phyloP scores from a whole-genome alignment of 2,797 vertebrate species.

The Tangara arthus region DNA sequence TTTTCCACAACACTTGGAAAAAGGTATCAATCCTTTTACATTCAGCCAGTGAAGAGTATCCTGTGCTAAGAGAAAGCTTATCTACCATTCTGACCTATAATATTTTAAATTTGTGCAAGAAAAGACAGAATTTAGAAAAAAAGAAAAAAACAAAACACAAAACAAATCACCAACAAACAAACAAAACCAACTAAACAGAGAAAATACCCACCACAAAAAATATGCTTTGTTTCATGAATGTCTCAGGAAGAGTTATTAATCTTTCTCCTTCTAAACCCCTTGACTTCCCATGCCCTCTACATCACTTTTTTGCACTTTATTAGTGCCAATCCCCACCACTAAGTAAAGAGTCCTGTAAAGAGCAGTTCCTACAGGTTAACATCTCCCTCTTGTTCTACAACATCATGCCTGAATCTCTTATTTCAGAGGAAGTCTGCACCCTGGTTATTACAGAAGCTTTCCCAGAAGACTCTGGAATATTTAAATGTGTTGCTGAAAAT shows the following conservation, averaged over 20 bases:
- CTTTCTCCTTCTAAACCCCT: not conserved
- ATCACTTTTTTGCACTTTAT: not conserved
- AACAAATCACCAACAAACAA: not conserved
- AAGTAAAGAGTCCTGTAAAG: not conserved
- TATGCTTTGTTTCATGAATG: not conserved
- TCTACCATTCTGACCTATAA: not conserved
- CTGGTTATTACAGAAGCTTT: constrained; percentile 89
- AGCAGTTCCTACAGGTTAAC: not conserved
- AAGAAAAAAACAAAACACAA: too few relatives aligned
- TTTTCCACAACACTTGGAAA: not conserved
- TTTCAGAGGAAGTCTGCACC: constrained; percentile 88
- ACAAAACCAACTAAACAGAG: not conserved
- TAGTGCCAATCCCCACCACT: not conserved
- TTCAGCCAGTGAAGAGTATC: not conserved
- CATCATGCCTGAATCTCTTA: not conserved
- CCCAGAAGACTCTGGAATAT: constrained; percentile 88
- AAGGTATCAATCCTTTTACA: not conserved
- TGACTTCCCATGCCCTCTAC: not conserved
- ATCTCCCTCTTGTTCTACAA: not conserved
- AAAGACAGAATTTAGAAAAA: not conserved
- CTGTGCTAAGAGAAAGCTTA: not conserved
- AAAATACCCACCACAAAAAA: not conserved
- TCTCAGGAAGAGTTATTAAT: not conserved
- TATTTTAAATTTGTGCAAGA: not conserved
- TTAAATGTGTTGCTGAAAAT: constrained; percentile 86